phyloP scores from a whole-genome alignment of 2,797 vertebrate species.

The Euphonia xanthogaster region DNA sequence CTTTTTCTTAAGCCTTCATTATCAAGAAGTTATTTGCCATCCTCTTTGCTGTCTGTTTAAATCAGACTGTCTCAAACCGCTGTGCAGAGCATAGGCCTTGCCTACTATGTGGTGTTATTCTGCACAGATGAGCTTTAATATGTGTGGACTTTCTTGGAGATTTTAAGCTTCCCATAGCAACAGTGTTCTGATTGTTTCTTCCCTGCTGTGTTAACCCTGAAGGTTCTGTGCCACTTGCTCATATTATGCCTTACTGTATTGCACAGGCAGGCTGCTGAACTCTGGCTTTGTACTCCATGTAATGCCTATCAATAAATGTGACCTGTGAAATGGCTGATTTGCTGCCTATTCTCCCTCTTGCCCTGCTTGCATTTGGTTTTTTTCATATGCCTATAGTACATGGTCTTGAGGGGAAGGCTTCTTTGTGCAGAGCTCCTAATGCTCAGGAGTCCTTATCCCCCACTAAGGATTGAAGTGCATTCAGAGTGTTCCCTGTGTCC shows the following conservation, averaged over 20 bases:
- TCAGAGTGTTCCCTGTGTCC: neutral
- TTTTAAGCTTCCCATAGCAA: neutral
- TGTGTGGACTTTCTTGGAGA: neutral
- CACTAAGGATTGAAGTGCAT: neutral
- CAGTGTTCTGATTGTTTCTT: neutral
- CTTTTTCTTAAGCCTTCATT: neutral
- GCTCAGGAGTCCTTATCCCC: neutral
- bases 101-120: neutral
- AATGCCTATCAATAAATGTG: neutral
- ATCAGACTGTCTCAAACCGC: neutral
- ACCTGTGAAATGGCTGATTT: neutral
- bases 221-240: neutral
- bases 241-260: neutral
- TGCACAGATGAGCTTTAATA: neutral
- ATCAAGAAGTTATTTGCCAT: neutral
- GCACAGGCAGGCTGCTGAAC: neutral
- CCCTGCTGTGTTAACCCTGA: neutral
- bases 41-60: neutral
- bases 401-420: neutral
- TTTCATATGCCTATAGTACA: neutral
- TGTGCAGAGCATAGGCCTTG: neutral
- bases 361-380: neutral
- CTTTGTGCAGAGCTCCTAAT: neutral
- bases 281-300: neutral
- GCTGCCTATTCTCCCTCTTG: neutral